Evolutionary conservation across 2,113 vertebrate genomes (phyloP), one percentile per base, ranked within the genome.

Genomic region (Suncus etruscus): DNA sequence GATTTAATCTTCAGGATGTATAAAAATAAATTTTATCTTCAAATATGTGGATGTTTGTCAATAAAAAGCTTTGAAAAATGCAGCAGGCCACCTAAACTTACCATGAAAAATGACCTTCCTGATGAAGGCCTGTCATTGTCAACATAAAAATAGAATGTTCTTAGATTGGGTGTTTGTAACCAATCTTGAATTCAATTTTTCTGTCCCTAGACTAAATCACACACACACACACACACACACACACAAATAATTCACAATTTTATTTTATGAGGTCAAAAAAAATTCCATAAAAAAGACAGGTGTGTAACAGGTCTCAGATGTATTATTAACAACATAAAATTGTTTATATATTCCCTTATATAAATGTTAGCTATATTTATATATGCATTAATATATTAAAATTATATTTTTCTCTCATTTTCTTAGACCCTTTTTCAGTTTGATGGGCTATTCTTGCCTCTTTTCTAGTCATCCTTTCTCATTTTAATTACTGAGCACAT

Each of bases 1-100:
- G 29, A 89, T 72, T 82, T n/a, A 63, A 8, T 81, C 12, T 80
- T 83, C 27, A 72, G 91, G n/a, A 63, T 79, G 11, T 65, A 63
- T 32, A 85, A 80, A 89, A 86, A 70, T 11, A 90, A 68, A 76
- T 83, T 73, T 80, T 31, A 91, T 63, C 61, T 92, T 78, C 51
- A 91, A 94, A 61, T 76, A 10, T 51, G 8, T 51, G 31, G 1
- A 11, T 45, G 31, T 31, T 87, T 25, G 11, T 24, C 48, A 77
- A 65, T 50, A 16, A 89, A 61, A 84, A 3, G 69, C 73, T 80
- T 18, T 72, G 61, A 76, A 89, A 77, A 93, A 76, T 45, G 51
- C 50, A 84, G 68, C 14, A 77, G 25, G 12, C 18, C 39, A 15
- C 73, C 51, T 79, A 83, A 86, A 66, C 24, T 66, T 25, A 73